Evolutionary conservation across 2,888 invertebrate species (phyloP).

Genomic region (Ditylenchus weischeri): DNA sequence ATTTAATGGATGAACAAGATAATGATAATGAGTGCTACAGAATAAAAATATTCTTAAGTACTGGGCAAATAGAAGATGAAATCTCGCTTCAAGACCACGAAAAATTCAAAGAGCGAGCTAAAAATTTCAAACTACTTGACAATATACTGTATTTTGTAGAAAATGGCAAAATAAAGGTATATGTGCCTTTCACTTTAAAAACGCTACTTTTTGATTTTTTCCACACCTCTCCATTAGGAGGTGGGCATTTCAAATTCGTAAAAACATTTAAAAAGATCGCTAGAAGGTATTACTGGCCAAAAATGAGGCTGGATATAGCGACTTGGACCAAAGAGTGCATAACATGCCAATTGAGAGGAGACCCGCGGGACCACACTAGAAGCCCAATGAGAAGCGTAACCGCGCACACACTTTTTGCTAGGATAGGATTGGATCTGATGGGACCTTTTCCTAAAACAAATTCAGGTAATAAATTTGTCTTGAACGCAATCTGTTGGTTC

Average conservation of each 20-base stretch:
- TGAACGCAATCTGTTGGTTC: constrained; percentile 18
- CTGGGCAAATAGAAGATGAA: not conserved
- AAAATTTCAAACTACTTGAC: not conserved
- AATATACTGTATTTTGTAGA: not conserved
- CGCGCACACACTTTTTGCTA: constrained; percentile 16
- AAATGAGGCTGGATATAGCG: constrained; percentile 21
- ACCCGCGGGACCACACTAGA: not conserved
- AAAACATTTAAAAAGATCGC: constrained; percentile 31
- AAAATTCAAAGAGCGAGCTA: not conserved
- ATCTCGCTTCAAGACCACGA: not conserved
- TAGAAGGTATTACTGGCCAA: constrained; percentile 30
- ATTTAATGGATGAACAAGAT: constrained; percentile 9
- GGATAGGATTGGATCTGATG: constrained; percentile 27
- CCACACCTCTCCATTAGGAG: constrained; percentile 26
- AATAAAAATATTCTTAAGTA: constrained; percentile 8
- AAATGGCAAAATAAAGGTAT: constrained; percentile 12
- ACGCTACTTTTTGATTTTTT: constrained; percentile 22
- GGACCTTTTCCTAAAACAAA: constrained; percentile 26
- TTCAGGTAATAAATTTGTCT: constrained; percentile 25
- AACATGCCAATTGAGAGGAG: constrained; percentile 27
- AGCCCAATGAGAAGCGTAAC: constrained; percentile 22
- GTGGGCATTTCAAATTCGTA: constrained; percentile 33
- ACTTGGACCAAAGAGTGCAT: constrained; percentile 20
- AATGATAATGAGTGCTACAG: constrained; percentile 4
- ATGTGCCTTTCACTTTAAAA: constrained; percentile 5